Percentiles rank a stretch among this genome's conserved stretches.
Evolutionary conservation across 2,797 vertebrate genomes (phyloP).

Genomic region (Liasis olivaceus): DNA sequence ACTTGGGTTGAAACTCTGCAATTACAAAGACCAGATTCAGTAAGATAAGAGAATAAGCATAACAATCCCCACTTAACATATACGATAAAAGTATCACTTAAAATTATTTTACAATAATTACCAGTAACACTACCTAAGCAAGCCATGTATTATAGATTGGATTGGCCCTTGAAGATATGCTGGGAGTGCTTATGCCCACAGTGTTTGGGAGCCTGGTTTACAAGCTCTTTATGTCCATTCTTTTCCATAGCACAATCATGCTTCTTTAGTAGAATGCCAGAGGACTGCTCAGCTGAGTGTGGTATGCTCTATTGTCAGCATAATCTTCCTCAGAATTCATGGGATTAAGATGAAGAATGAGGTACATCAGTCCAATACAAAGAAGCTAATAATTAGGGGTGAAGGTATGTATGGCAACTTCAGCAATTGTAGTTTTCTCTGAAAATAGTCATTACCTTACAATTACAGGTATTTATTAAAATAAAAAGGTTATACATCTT

Average conservation of each 20-base stretch:
- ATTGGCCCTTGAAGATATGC: not conserved
- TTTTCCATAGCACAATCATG: not conserved
- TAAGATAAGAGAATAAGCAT: not conserved
- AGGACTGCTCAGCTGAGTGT: not conserved
- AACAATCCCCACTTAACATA: not conserved
- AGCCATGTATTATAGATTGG: not conserved
- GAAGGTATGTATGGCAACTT: not conserved
- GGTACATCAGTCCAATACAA: not conserved
- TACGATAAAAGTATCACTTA: not conserved
- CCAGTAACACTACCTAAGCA: not conserved
- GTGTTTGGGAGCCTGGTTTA: not conserved
- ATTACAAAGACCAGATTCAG: constrained; percentile 25
- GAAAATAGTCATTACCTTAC: not conserved
- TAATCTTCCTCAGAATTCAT: not conserved
- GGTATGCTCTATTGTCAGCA: not conserved
- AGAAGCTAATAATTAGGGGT: not conserved
- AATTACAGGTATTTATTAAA: not conserved
- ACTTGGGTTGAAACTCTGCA: constrained; percentile 25
- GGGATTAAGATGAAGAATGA: not conserved
- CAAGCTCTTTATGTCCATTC: not conserved
- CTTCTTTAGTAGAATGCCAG: not conserved
- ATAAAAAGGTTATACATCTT: not conserved
- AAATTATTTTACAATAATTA: not conserved
- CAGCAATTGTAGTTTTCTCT: not conserved
- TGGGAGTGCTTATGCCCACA: not conserved